Percentiles rank a stretch among this genome's conserved stretches.
These are phyloP conservation scores for Amblyopsis hoosieri DNA, from an alignment of 2,797 vertebrate species.

Conservation along the genomic window DNA sequence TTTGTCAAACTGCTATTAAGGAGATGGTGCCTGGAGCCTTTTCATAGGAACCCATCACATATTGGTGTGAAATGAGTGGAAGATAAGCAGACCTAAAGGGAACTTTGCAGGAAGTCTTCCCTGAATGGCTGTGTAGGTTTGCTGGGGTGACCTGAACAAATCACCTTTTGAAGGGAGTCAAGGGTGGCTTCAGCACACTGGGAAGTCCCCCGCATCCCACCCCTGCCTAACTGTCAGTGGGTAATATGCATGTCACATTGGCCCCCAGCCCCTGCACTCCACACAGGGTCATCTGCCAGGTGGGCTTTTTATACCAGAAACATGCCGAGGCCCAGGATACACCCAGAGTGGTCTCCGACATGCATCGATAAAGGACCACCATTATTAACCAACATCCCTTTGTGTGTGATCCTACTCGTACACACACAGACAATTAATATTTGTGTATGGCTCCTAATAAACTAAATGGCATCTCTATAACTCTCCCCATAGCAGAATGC, in stretches of 20 bases:
- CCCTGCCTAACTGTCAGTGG: slow-evolving; percentile 49
- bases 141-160: slow-evolving; percentile 74
- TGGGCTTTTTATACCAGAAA: slow-evolving; percentile 35
- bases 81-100: slow-evolving; percentile 70
- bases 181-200: slow-evolving; percentile 54
- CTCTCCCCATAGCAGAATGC: slow-evolving; percentile 42
- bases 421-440: slow-evolving; percentile 32
- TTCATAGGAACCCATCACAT: slow-evolving; percentile 67
- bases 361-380: background rate
- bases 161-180: slow-evolving; percentile 73
- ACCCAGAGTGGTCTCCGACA: slow-evolving; percentile 25
- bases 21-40: slow-evolving; percentile 68
- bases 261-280: slow-evolving; percentile 10
- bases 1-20: slow-evolving; percentile 63
- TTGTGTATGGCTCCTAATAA: slow-evolving; percentile 37
- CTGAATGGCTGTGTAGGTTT: slow-evolving; percentile 60
- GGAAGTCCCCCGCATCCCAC: slow-evolving; percentile 50
- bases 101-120: slow-evolving; percentile 63
- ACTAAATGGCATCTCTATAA: slow-evolving; percentile 26
- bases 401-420: slow-evolving; percentile 3
- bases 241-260: slow-evolving; percentile 31
- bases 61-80: slow-evolving; percentile 78
- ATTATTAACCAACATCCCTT: slow-evolving; percentile 20
- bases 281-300: slow-evolving; percentile 34
- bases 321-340: slow-evolving; percentile 24